A percentile compares a stretch with the other conserved stretches of the same genome.
Evolutionary conservation across 2,888 invertebrate species (phyloP).

Genomic region (Mycalesis mineus): DNA sequence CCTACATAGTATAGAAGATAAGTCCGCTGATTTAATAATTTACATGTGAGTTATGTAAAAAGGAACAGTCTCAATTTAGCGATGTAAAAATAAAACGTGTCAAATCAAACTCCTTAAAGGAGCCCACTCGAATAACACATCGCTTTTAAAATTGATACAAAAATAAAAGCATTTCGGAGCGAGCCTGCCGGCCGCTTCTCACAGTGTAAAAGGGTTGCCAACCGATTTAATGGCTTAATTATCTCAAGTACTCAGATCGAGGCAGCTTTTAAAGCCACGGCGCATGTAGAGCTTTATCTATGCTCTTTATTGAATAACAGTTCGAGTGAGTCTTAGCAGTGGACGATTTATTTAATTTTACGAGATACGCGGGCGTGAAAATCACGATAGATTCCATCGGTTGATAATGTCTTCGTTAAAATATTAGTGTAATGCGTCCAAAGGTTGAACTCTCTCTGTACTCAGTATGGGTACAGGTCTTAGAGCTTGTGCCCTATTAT

Average conservation of each 20-base stretch:
- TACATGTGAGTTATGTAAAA: too few relatives aligned
- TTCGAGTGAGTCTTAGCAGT: constrained; percentile 20
- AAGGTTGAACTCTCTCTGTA: too few relatives aligned
- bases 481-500: too few relatives aligned
- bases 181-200: constrained; percentile 49
- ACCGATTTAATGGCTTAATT: constrained; percentile 72
- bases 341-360: constrained; percentile 19
- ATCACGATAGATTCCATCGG: background rate
- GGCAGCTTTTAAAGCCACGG: constrained; percentile 45
- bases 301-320: constrained; percentile 37
- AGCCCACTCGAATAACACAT: constrained; percentile 49
- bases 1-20: too few relatives aligned
- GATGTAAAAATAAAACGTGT: constrained; percentile 1
- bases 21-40: too few relatives aligned
- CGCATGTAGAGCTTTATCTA: constrained; percentile 46
- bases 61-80: too few relatives aligned
- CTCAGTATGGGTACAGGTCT: too few relatives aligned
- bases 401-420: background rate
- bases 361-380: constrained; percentile 14
- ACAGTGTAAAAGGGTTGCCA: constrained; percentile 60
- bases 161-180: constrained; percentile 56
- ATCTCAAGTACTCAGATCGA: constrained; percentile 64
- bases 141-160: constrained; percentile 49
- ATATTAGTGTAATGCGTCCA: background rate
- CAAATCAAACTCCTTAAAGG: constrained; percentile 25